Evolutionary conservation across 1,140 invertebrate genomes (phyloP).

Genomic region (Bombyx mandarina): DNA sequence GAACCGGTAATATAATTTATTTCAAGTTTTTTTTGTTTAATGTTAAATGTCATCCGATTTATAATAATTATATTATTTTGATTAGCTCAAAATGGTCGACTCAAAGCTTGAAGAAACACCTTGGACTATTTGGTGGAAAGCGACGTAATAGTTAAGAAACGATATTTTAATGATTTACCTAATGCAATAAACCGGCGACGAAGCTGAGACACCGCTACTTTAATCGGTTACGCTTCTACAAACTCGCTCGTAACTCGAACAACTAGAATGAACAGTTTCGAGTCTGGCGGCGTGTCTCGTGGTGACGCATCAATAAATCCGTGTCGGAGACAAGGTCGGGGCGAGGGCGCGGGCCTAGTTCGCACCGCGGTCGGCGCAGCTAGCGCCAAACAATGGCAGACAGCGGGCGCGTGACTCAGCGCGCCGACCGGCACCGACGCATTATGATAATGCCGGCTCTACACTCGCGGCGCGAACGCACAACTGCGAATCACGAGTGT

Average conservation of each 20-base stretch:
- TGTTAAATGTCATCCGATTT: too few species aligned
- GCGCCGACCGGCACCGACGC: constrained; percentile 5
- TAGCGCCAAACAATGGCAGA: constrained; percentile 42
- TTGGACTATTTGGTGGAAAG: too few species aligned
- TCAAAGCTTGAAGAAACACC: too few species aligned
- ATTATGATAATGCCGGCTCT: constrained; percentile 8
- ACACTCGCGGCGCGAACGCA: constrained; percentile 7
- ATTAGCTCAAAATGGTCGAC: too few species aligned
- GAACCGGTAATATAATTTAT: too few species aligned
- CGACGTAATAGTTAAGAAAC: too few species aligned
- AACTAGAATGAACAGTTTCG: constrained; percentile 13
- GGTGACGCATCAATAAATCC: constrained; percentile 64
- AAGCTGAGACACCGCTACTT: constrained; percentile 5
- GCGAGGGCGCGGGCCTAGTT: constrained; percentile 59
- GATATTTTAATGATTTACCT: too few species aligned
- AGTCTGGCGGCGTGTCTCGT: constrained; percentile 21
- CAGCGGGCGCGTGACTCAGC: constrained; percentile 41
- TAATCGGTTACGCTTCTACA: constrained; percentile 14
- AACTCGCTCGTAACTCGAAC: constrained; percentile 21
- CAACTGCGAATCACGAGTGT: not conserved
- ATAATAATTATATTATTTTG: too few species aligned
- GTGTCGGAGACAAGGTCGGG: constrained; percentile 64
- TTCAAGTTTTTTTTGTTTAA: too few species aligned
- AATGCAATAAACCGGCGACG: too few species aligned
- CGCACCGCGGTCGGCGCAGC: constrained; percentile 24